Evolutionary conservation across 2,113 vertebrate species (phyloP).

Genomic region (Butorides virescens): DNA sequence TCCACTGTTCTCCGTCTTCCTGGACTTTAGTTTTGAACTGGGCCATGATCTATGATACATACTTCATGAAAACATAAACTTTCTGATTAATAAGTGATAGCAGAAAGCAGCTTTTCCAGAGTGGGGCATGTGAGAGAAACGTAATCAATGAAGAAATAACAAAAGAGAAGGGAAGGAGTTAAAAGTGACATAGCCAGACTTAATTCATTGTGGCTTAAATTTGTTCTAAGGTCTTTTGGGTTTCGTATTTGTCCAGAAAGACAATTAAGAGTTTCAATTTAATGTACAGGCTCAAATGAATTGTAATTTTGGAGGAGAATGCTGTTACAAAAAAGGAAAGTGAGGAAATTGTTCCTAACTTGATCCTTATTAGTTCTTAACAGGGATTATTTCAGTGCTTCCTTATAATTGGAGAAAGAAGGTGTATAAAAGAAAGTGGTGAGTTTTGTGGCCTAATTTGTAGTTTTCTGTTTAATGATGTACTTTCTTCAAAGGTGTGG

Average conservation of each 20-base stretch:
- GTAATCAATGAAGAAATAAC: background rate
- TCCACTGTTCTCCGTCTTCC: background rate
- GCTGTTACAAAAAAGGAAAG: background rate
- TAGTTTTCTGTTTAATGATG: background rate
- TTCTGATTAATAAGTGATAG: background rate
- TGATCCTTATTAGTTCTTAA: background rate
- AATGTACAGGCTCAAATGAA: background rate
- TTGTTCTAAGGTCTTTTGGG: background rate
- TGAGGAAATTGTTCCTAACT: background rate
- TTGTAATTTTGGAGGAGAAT: background rate
- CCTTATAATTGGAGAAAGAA: background rate
- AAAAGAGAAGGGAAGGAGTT: background rate
- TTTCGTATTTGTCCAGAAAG: background rate
- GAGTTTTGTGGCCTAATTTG: background rate
- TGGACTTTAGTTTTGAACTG: background rate
- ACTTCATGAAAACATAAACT: background rate
- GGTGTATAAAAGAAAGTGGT: background rate
- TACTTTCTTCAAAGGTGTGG: constrained; percentile 77
- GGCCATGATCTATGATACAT: background rate
- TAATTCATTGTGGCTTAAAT: background rate
- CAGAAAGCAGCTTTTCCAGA: background rate
- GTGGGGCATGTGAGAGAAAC: background rate
- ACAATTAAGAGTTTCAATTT: background rate
- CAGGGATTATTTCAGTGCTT: background rate
- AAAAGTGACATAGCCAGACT: background rate